These are phyloP conservation scores for Ciconia stormi DNA, from an alignment of 2,113 vertebrate genomes.

Conservation along the genomic window DNA sequence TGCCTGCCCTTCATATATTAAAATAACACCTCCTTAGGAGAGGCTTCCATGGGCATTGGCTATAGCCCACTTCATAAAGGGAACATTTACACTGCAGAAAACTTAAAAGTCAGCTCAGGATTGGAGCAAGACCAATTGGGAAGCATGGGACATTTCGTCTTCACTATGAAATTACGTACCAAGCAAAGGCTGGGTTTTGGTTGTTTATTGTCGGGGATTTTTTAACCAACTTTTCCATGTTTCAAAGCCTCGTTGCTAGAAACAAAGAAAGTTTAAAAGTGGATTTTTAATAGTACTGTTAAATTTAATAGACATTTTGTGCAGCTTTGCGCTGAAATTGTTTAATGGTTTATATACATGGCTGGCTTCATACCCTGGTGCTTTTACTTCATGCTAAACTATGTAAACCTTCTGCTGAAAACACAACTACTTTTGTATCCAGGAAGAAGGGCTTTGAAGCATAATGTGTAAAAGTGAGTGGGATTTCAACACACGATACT, in stretches of 20 bases:
- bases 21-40: slow-evolving; percentile 79
- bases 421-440: slow-evolving; percentile 69
- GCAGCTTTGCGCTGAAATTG: slow-evolving; percentile 58
- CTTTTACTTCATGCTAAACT: slow-evolving; percentile 57
- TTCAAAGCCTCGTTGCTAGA: slow-evolving; percentile 28
- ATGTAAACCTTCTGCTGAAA: slow-evolving; percentile 57
- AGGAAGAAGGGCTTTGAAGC: slow-evolving; percentile 61
- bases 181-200: neutral
- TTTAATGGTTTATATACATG: slow-evolving; percentile 62
- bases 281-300: slow-evolving; percentile 60
- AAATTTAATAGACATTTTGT: slow-evolving; percentile 68
- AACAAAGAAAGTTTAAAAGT: slow-evolving; percentile 65
- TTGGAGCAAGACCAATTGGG: slow-evolving; percentile 65
- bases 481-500: slow-evolving; percentile 54
- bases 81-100: slow-evolving; percentile 71
- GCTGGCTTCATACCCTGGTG: slow-evolving; percentile 41
- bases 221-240: neutral
- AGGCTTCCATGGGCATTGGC: slow-evolving; percentile 59
- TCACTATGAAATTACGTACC: neutral
- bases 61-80: slow-evolving; percentile 60
- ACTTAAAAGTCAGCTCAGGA: slow-evolving; percentile 47
- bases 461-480: slow-evolving; percentile 58
- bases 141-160: neutral
- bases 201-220: neutral
- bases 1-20: slow-evolving; percentile 75